phyloP scores from a whole-genome alignment of 53 echinoderm and acorn worm species.

The Echinometra lucunter region DNA sequence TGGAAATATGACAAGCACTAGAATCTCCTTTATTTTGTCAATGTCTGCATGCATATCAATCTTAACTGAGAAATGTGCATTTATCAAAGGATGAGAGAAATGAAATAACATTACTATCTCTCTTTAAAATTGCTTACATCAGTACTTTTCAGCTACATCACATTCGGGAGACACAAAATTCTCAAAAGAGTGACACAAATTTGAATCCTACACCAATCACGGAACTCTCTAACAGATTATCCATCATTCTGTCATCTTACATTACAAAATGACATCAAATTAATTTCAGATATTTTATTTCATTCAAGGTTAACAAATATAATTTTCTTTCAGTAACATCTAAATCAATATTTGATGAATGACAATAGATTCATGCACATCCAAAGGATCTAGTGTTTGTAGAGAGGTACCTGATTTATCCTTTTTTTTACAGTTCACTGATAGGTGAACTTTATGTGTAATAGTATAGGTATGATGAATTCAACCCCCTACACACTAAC shows the following conservation, averaged over 20 bases:
- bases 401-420: conserved; percentile 17
- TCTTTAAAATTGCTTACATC: neutral
- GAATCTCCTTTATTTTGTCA: neutral
- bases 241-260: neutral
- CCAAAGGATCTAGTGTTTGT: neutral
- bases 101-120: neutral
- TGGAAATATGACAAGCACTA: neutral
- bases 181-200: neutral
- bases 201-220: neutral
- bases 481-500: neutral
- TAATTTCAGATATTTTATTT: neutral
- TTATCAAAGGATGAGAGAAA: neutral
- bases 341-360: conserved; percentile 42
- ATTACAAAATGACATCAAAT: neutral
- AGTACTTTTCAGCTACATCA: neutral
- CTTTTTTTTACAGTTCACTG: conserved; percentile 11
- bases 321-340: neutral
- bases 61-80: neutral
- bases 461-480: neutral
- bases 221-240: neutral
- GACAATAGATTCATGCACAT: conserved; percentile 35
- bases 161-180: neutral
- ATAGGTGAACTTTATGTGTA: neutral
- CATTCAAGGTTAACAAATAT: conserved; percentile 25
- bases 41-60: neutral